phyloP scores from a whole-genome alignment of 2,113 vertebrate species.

The Ailuropoda melanoleuca region DNA sequence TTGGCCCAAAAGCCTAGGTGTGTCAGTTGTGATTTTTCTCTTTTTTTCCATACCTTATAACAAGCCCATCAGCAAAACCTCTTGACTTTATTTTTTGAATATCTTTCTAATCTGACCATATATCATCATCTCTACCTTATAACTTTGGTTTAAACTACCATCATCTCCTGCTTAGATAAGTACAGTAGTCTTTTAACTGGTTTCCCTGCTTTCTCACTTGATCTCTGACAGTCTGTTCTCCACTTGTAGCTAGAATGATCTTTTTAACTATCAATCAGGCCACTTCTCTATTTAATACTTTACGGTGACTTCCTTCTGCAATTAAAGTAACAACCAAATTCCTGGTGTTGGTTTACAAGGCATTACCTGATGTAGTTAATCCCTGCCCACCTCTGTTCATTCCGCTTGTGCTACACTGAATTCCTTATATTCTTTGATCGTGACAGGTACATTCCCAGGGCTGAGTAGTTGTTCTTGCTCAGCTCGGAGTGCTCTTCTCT shows the following conservation, averaged over 20 bases:
- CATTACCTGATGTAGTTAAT: neutral
- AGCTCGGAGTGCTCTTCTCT: neutral
- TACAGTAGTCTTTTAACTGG: neutral
- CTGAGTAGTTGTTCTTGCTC: neutral
- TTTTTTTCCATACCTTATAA: slow-evolving; percentile 18
- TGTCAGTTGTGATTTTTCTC: neutral
- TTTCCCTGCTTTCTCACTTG: slow-evolving; percentile 35
- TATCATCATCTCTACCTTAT: neutral
- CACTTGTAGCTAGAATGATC: slow-evolving; percentile 18
- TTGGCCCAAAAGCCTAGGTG: neutral
- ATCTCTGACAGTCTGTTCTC: neutral
- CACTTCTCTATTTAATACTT: neutral
- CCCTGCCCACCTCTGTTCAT: neutral
- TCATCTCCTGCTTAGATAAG: slow-evolving; percentile 24
- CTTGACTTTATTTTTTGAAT: neutral
- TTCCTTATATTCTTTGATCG: neutral
- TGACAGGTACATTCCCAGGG: neutral
- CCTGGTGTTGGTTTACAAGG: neutral
- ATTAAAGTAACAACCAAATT: neutral
- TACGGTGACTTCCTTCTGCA: neutral
- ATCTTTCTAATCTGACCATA: slow-evolving; percentile 33
- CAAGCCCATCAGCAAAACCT: neutral
- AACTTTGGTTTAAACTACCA: slow-evolving; percentile 6
- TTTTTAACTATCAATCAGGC: neutral
- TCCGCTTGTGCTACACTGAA: neutral